A percentile compares a stretch with the other conserved stretches of the same genome.
Evolutionary conservation across 2,113 vertebrate genomes (phyloP).

Genomic region (Grammomys surdaster): DNA sequence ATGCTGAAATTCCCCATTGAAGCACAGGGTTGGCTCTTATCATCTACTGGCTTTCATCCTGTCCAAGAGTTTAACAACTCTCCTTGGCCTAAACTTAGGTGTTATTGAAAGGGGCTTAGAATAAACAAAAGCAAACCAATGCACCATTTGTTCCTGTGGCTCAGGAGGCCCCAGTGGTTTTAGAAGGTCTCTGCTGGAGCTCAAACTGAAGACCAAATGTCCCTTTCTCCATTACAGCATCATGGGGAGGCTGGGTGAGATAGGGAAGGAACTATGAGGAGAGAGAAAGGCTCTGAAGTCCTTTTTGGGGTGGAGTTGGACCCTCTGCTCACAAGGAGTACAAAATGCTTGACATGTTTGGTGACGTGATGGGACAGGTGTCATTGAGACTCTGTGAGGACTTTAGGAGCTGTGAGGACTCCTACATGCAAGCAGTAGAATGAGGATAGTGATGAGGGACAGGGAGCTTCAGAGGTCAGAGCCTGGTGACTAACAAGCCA

Average conservation of each 20-base stretch:
- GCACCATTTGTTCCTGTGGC: background rate
- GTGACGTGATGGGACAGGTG: background rate
- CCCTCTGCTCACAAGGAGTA: background rate
- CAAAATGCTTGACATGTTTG: accelerated
- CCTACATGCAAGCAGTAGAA: background rate
- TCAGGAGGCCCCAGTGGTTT: background rate
- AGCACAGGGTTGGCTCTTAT: background rate
- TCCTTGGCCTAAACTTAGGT: background rate
- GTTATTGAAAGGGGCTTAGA: background rate
- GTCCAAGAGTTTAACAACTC: background rate
- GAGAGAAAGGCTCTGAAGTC: background rate
- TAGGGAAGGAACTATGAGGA: background rate
- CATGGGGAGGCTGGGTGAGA: background rate
- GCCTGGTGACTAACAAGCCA: background rate
- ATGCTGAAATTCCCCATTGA: background rate
- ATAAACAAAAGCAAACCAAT: background rate
- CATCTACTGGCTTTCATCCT: background rate
- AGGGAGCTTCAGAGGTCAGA: background rate
- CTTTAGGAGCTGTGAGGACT: background rate
- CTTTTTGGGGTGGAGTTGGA: background rate
- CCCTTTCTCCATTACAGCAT: background rate
- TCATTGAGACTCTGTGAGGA: background rate
- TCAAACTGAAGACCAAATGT: background rate
- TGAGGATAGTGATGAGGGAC: background rate
- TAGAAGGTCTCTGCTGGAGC: background rate